Conservation (phyloP, 92 coral and sea anemone species). For the Zoanthus solanderi region DNA sequence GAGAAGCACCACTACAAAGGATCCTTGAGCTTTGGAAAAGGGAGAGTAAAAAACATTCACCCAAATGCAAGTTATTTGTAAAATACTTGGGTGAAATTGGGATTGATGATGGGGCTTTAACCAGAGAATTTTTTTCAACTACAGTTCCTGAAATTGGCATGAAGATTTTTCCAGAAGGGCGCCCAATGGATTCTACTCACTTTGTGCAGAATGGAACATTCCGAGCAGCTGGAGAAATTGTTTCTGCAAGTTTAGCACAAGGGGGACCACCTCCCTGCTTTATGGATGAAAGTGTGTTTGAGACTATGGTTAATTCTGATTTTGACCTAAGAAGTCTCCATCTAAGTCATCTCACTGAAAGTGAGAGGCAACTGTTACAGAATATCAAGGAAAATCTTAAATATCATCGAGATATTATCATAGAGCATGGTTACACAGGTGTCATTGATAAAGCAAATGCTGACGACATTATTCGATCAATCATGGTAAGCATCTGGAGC, state of each 20-base stretch:
- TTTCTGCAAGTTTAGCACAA: constrained; percentile 60
- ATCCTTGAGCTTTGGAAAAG: constrained; percentile 71
- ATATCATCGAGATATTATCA: constrained; percentile 42
- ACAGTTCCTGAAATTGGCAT: constrained; percentile 34
- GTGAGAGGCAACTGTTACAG: constrained; percentile 30
- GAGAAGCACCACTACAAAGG: constrained; percentile 61
- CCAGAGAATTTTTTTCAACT: constrained; percentile 44
- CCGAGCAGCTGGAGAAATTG: constrained; percentile 55
- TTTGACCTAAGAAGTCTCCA: constrained; percentile 44
- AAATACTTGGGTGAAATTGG: constrained; percentile 38
- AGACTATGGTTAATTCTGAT: constrained; percentile 51
- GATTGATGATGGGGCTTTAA: constrained; percentile 53
- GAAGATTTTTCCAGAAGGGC: constrained; percentile 45
- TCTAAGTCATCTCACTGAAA: constrained; percentile 52
- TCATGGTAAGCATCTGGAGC: constrained; percentile 53
- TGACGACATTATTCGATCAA: constrained; percentile 56
- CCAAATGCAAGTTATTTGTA: constrained; percentile 45
- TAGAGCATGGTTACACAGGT: constrained; percentile 67
- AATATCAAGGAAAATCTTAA: constrained; percentile 41
- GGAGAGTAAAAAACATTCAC: constrained; percentile 56
- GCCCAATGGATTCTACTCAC: constrained; percentile 53
- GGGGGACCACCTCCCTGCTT: constrained; percentile 69
- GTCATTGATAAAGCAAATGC: constrained; percentile 37
- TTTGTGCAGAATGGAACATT: constrained; percentile 45
- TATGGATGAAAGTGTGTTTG: constrained; percentile 54